Percentiles rank a stretch among this genome's conserved stretches.
phyloP scores from a whole-genome alignment of 2,113 vertebrate species.

The Zonotrichia leucophrys region DNA sequence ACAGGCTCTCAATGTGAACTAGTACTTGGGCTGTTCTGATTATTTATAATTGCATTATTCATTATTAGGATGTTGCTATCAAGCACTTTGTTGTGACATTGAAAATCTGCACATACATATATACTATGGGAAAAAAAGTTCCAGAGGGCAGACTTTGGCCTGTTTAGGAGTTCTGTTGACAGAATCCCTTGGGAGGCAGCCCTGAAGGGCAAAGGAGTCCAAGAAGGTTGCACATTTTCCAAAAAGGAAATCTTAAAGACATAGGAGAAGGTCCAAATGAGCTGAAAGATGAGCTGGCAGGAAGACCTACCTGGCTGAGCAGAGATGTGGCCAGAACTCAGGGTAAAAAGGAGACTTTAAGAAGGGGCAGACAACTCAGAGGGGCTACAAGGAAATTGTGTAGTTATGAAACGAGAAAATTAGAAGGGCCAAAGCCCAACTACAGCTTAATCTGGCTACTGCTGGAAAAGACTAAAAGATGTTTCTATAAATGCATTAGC shows the following conservation, averaged over 20 bases:
- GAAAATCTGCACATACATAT: not conserved
- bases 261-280: not conserved
- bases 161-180: not conserved
- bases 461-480: not conserved
- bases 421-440: not conserved
- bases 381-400: not conserved
- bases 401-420: not conserved
- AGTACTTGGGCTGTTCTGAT: not conserved
- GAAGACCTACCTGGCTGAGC: not conserved
- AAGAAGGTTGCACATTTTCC: not conserved
- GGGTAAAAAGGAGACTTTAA: not conserved
- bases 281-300: not conserved
- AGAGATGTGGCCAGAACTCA: not conserved
- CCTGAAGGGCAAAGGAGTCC: not conserved
- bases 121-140: not conserved
- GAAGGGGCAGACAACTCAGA: not conserved
- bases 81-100: not conserved
- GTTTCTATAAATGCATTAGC: not conserved
- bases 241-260: not conserved
- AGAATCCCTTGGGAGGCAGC: not conserved
- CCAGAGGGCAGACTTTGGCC: not conserved
- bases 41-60: not conserved
- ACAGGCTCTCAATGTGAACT: not conserved
- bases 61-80: not conserved
- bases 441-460: not conserved